Evolutionary conservation across 2,888 invertebrate genomes (phyloP), one percentile per base, ranked within the genome.

Genomic region (Byasa hedistus): DNA sequence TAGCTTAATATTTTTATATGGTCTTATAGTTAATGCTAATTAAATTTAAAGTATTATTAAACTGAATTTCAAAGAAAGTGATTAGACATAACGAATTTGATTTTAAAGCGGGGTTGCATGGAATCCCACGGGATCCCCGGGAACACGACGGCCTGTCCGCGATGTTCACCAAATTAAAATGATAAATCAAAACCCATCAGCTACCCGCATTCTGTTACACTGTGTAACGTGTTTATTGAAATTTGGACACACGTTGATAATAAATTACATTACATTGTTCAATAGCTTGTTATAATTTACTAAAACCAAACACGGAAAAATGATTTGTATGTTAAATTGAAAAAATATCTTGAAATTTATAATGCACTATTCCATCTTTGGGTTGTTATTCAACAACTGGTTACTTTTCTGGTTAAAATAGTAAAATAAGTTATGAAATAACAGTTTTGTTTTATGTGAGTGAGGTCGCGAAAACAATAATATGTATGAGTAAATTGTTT

Each of bases 101-200:
- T 82, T 85, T 85, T 85, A 80, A 85, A 82, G 76, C 79, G 76
- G 77, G 83, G 83, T 79, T 78, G 74, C 69, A 73, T 70, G 70
- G 74, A 74, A 72, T 80, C 82, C 79, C 84, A 73, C 75, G 81
- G 78, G 85, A 75, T 75, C 76, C 77, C 74, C 71, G 79, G 79
- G 80, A 79, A 79, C 79, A 85, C 83, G 83, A 80, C 80, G 77
- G 74, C 69, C 82, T 80, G 84, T 84, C 86, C 84, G 82, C 86
- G 82, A 83, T 79, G 84, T 79, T 80, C 78, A 79, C 85, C 82
- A 89, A 90, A 89, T 90, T 89, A 89, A 88, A 89, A 89, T 87
- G 85, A 89, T 90, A 90, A 89, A 90, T 89, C 89, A 89, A 86
- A 88, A 87, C 84, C 84, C 82, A 82, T 84, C 87, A 84, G 80